Conservation (phyloP, 1,140 invertebrate species). For the Hyphantria cunea region DNA sequence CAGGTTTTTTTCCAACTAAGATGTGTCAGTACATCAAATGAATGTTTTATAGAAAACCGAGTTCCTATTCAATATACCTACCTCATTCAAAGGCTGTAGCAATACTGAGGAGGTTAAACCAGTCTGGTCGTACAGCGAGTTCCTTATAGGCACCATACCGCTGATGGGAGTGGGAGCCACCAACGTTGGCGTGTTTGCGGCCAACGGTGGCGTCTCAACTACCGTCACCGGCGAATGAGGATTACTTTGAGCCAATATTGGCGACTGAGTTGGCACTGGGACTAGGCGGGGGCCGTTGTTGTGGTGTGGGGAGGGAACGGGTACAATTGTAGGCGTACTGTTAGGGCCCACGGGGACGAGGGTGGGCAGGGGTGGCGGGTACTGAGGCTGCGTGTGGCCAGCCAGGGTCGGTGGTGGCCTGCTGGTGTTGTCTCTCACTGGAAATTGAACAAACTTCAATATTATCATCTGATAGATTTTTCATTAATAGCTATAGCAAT, state of each 20-base stretch:
- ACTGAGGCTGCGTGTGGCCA: slow-evolving; percentile 55
- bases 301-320: slow-evolving; percentile 30
- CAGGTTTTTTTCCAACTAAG: too few relatives aligned
- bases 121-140: slow-evolving; percentile 63
- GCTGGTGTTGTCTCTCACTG: slow-evolving; percentile 58
- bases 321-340: slow-evolving; percentile 38
- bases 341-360: slow-evolving; percentile 47
- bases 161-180: slow-evolving; percentile 50
- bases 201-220: slow-evolving; percentile 40
- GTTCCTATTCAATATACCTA: slow-evolving; percentile 29
- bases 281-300: slow-evolving; percentile 35
- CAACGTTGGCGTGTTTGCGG: slow-evolving; percentile 40
- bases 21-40: too few relatives aligned
- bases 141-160: slow-evolving; percentile 70
- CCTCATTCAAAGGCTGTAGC: slow-evolving; percentile 72
- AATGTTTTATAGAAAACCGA: too few relatives aligned
- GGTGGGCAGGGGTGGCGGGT: slow-evolving; percentile 52
- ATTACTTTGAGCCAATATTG: slow-evolving; percentile 37
- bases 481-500: too few relatives aligned
- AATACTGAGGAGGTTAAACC: slow-evolving; percentile 67
- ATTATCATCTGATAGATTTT: not conserved
- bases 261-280: slow-evolving; percentile 32
- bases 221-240: slow-evolving; percentile 50
- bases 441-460: not conserved
- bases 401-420: slow-evolving; percentile 45